Evolutionary conservation across 2,888 invertebrate genomes (phyloP), one percentile per base, ranked within the genome.

Genomic region (Pasiphila rectangulata): DNA sequence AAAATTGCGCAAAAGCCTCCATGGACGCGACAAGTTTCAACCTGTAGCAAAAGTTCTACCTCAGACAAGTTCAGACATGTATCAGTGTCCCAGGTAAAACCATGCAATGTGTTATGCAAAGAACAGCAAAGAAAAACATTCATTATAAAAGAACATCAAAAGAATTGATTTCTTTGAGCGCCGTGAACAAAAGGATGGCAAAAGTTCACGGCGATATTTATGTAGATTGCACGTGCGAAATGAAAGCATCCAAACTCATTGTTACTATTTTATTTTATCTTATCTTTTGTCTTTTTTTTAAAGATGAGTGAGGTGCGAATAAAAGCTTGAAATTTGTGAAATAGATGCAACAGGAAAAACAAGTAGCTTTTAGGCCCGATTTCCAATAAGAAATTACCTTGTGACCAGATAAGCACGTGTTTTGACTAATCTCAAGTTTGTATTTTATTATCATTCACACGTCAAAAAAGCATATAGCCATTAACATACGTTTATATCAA

Each of bases 1-100:
- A 9, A 29, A 45, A 6, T 34, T 46, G 43, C 19, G 42, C 24
- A 37, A 56, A 41, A 49, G 32, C 42, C 41, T 46, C 50, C 46
- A 36, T 47, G 34, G 40, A 49, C 25, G n/a, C 44, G 45, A 75
- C 84, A 75, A 62, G 83, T 81, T 63, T 4, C 69, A 79, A 83
- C 85, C 79, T 85, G 85, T 78, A 61, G 38, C 59, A 51, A 63
- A 65, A 57, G 54, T 42, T 6, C 10, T 50, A 56, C 51, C 59
- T 58, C 54, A 27, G 45, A 72, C 81, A 72, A 62, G 79, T 78
- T 61, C 41, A 47, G 64, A 78, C 81, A 60, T 59, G 83, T 61
- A 50, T 61, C 63, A 48, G 32, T 20, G 7, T 24, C 13, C 35
- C 27, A 54, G 52, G 43, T 48, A 46, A 50, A 56, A 54, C 52